Base-by-base conservation (phyloP, 1,140 invertebrate species). In the Nasonia longicornis region DNA sequence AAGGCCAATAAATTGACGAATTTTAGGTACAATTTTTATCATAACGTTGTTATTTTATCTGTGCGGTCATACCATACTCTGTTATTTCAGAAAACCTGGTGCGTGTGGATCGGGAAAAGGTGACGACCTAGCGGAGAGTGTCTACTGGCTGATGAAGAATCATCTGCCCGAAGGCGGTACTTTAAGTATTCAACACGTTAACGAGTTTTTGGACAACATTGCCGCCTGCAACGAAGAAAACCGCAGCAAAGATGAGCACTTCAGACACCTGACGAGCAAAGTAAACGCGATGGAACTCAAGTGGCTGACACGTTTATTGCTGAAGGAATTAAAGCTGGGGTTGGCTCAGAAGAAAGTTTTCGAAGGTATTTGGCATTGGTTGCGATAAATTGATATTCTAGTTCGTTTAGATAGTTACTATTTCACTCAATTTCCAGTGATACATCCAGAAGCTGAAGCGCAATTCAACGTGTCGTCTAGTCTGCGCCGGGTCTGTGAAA, bases 281-380 rank as follows among this genome's bases (percentile, higher is more conserved):
- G 87, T 86, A 20, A 87, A 84, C 79, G 92, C 95, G 2, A 82
- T 93, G 35, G 96, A 98, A 87, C 93, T 96, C 81, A 97, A 97
- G 90, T 98, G 97, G 97, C 89, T 98, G 0, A 95, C 97, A 3
- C 91, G 96, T 83, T 95, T 98, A 74, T 93, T 99, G 69, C 88
- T 98, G 4, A 98, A 98, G 89, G 93, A 96, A 73, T 90, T 97
- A 85, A 94, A 93, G 85, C 88, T 97, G 8, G 94, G 94, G 0
- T 89, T 97, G 71, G 93, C 94, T 16, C 92, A 93, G 81, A 93
- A 93, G 66, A 93, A 92, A 45, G 94, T 98, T 64, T 92, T 98
- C 12, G 80, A 87, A 82, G 87, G 90, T 91, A 79, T 89, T 89
- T 38, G 87, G 92, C 31, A 11, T 26, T 77, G 26, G 66, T 70